Percentiles rank a stretch among this genome's conserved stretches.
Evolutionary conservation across 92 coral and sea anemone genomes (phyloP).

Genomic region (Diadumene lineata): DNA sequence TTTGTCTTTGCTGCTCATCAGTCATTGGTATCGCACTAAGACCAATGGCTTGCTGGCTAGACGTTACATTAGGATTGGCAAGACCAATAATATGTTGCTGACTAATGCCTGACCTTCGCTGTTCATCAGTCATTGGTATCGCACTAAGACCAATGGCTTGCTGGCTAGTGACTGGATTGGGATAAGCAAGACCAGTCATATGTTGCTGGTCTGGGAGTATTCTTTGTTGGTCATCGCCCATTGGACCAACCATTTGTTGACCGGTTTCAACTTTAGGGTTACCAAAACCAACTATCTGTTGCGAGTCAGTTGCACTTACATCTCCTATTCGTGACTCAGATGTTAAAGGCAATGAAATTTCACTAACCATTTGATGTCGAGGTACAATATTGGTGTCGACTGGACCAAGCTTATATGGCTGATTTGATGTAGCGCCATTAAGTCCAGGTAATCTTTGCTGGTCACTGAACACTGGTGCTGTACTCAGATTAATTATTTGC

Average conservation of each 20-base stretch:
- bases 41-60: slow-evolving; percentile 1
- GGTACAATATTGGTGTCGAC: too few species aligned
- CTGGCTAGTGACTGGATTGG: background rate
- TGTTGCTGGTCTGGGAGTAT: slow-evolving; percentile 1
- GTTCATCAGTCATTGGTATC: background rate
- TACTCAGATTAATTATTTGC: too few species aligned
- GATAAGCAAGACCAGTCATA: background rate
- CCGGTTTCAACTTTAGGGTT: background rate
- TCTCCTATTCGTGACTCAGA: too few species aligned
- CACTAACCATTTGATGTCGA: too few species aligned
- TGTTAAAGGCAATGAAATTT: too few species aligned
- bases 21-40: background rate
- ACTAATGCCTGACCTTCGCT: too few species aligned
- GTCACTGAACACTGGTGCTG: too few species aligned
- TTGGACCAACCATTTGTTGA: slow-evolving; percentile 9
- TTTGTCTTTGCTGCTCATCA: background rate
- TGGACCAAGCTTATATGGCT: too few species aligned
- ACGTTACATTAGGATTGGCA: background rate
- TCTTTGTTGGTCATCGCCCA: slow-evolving; percentile 24
- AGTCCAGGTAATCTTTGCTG: too few species aligned
- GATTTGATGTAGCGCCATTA: too few species aligned
- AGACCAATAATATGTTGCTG: slow-evolving; percentile 1
- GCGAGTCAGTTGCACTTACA: slow-evolving; percentile 19
- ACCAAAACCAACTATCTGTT: background rate
- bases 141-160: background rate